Conservation (phyloP, 2,113 vertebrate species). For the Phasianus colchicus region DNA sequence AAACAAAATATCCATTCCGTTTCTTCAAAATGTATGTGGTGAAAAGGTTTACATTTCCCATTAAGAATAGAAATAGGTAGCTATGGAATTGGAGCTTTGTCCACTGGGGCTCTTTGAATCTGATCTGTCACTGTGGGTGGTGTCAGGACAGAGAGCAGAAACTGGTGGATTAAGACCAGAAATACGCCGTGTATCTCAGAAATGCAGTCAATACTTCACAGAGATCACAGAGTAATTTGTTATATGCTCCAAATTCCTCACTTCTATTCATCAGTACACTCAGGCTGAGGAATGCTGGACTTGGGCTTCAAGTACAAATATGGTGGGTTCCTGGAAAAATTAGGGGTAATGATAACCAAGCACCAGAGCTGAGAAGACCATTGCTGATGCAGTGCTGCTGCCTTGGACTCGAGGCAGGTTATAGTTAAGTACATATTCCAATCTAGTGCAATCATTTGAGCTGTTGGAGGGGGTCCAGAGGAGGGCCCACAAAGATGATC, state of each 20-base stretch:
- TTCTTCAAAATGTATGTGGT: neutral
- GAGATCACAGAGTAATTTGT: neutral
- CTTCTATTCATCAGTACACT: neutral
- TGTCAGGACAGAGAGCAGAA: neutral
- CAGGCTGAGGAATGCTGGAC: neutral
- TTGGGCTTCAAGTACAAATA: neutral
- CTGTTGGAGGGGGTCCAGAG: too few relatives aligned
- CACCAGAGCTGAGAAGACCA: neutral
- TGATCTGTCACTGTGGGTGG: fast-evolving
- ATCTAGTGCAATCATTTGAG: neutral
- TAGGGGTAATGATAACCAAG: neutral
- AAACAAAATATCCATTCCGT: neutral
- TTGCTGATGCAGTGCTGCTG: neutral
- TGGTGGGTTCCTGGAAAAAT: neutral
- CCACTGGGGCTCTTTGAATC: neutral
- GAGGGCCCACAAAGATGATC: too few relatives aligned
- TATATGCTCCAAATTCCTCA: neutral
- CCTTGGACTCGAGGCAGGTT: neutral
- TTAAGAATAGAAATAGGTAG: neutral
- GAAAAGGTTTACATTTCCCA: neutral
- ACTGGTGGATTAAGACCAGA: neutral
- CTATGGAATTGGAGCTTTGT: neutral
- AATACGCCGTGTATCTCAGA: neutral
- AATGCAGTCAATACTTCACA: neutral
- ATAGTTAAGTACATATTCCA: neutral